phyloP scores from a whole-genome alignment of 1,140 invertebrate species.

The Nasonia giraulti region DNA sequence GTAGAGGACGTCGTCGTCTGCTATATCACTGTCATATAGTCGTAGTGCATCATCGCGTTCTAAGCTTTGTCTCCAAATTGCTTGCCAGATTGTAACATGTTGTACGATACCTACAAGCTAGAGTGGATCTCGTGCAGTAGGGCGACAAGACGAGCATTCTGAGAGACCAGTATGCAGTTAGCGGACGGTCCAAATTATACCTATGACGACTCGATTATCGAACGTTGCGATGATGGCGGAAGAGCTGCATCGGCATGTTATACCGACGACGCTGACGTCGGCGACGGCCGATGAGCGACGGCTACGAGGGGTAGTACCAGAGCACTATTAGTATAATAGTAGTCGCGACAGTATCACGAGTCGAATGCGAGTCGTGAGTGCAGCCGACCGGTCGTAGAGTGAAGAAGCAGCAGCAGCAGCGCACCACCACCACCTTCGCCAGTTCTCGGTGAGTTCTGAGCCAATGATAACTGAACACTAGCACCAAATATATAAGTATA shows the following conservation, averaged over 20 bases:
- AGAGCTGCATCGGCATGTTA: too few species aligned
- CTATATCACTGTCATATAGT: background rate
- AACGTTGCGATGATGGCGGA: background rate
- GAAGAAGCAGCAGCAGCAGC: too few species aligned
- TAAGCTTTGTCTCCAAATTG: too few species aligned
- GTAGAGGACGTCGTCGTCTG: background rate
- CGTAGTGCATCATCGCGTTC: background rate
- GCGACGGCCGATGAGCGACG: too few species aligned
- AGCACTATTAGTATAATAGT: background rate
- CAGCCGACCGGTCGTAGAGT: background rate
- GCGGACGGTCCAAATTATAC: too few species aligned
- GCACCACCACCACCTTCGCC: background rate
- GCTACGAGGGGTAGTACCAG: background rate
- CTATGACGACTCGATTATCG: too few species aligned
- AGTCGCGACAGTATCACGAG: background rate
- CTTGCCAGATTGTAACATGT: too few species aligned
- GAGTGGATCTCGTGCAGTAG: too few species aligned
- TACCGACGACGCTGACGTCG: too few species aligned
- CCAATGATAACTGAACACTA: background rate
- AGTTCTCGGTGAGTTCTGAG: conserved; percentile 11
- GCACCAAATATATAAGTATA: background rate
- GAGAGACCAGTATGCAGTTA: background rate
- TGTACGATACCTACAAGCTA: too few species aligned
- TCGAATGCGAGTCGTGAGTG: background rate
- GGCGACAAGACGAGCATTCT: background rate